Conservation (phyloP, 2,888 invertebrate genomes). For the Syrphus vitripennis region DNA sequence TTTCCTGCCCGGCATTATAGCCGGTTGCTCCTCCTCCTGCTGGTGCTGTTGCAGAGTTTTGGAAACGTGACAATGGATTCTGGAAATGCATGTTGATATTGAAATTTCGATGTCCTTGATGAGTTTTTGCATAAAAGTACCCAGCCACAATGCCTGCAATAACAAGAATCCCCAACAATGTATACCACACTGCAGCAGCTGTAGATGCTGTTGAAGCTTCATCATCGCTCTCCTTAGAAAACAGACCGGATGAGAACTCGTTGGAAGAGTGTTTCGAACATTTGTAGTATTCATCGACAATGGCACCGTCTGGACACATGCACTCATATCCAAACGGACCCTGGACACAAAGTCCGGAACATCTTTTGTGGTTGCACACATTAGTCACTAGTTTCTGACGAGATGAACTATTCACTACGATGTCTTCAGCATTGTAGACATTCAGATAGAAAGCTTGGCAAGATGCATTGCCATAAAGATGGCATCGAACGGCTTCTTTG, state of each 20-base stretch:
- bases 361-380: constrained; percentile 82
- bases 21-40: constrained; percentile 67
- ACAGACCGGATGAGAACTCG: constrained; percentile 69
- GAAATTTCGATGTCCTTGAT: constrained; percentile 82
- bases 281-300: constrained; percentile 77
- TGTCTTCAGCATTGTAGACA: constrained; percentile 81
- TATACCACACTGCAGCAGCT: constrained; percentile 60
- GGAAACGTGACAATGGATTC: constrained; percentile 79
- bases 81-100: constrained; percentile 81
- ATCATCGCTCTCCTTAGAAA: constrained; percentile 28
- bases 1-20: constrained; percentile 72
- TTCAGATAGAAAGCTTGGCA: constrained; percentile 82
- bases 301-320: constrained; percentile 82
- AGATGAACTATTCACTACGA: constrained; percentile 83
- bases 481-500: constrained; percentile 84
- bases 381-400: constrained; percentile 82
- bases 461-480: constrained; percentile 82
- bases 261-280: constrained; percentile 76
- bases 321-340: constrained; percentile 82
- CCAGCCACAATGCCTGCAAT: constrained; percentile 75
- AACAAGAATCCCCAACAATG: constrained; percentile 66
- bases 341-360: constrained; percentile 85
- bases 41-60: constrained; percentile 22
- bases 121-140: constrained; percentile 76
- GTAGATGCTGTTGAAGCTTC: constrained; percentile 28